Base-by-base conservation (phyloP, 2,113 vertebrate genomes). In the Baryphthengus martii region DNA sequence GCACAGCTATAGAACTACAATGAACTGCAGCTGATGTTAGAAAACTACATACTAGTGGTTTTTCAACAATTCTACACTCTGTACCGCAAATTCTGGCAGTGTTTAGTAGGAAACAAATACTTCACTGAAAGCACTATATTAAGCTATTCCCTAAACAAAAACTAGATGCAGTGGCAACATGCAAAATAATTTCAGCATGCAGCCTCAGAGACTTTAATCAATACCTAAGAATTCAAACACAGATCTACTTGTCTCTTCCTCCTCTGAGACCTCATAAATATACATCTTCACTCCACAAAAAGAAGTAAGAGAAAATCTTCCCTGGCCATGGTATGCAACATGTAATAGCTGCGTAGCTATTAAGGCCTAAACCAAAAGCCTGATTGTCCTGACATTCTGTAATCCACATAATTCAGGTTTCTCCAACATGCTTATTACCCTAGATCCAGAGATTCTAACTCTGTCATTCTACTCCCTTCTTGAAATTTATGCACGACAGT, bases 91-190 rank as follows among this genome's bases (percentile, higher is more conserved):
- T 72, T 67, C 65, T 73, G 67, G 10, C 76, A 86, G 3, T 9
- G 7, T 91, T 94, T 91, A 87, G 91, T 31, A 19, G 25, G 42
- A 95, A 87, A 77, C 18, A 93, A 89, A 94, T 70, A 29, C 37
- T 74, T 88, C 73, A 53, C 45, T 82, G 39, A 84, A 11, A 82
- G 23, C 11, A 86, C 23, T 70, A 31, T 45, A 76, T 72, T 81
- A 92, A 87, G 25, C 25, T 72, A 73, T 70, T 82, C 62, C 62
- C 40, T 42, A 42, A 65, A 40, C 45, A 40, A 62, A 71, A 92
- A 61, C 53, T 55, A 88, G 74, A 88, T 37, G 25, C 56, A 95
- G 13, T 74, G 52, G 25, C 23, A 68, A 72, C 31, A 83, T 18
- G 11, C 24, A 93, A 90, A 89, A 91, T 47, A 79, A 58, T 29